A percentile compares a stretch with the other conserved stretches of the same genome.
Conservation (phyloP, 2,113 vertebrate genomes). For the Stigmatopora nigra region DNA sequence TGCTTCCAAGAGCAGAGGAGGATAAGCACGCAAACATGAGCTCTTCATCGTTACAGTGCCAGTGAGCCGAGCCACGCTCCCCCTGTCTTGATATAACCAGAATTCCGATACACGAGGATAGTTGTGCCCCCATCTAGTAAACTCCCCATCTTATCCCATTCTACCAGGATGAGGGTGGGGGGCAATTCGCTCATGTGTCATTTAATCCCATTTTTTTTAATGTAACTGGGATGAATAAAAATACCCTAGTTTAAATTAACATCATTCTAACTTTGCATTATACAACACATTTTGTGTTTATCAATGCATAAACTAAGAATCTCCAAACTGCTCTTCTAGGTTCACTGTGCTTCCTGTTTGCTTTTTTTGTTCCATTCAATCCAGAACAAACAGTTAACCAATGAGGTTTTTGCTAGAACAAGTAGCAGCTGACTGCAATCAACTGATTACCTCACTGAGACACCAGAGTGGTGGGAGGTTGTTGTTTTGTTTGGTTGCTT, state of each 20-base stretch:
- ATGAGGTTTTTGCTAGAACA: too few species aligned
- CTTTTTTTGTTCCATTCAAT: too few species aligned
- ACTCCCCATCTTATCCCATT: constrained; percentile 42
- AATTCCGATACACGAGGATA: constrained; percentile 56
- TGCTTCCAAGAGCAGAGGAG: constrained; percentile 29
- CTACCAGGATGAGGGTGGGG: constrained; percentile 40
- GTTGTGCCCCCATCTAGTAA: constrained; percentile 52
- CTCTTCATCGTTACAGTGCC: constrained; percentile 41
- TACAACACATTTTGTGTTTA: background rate
- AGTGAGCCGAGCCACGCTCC: constrained; percentile 57
- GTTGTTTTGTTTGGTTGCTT: too few species aligned
- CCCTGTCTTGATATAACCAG: constrained; percentile 68
- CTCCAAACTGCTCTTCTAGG: too few species aligned
- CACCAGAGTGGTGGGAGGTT: too few species aligned
- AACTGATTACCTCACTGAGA: too few species aligned
- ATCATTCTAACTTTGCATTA: constrained; percentile 41
- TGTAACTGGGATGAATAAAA: constrained; percentile 44
- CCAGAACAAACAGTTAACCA: too few species aligned
- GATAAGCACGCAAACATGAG: constrained; percentile 17
- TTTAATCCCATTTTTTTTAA: constrained; percentile 52
- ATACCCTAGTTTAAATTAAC: constrained; percentile 39
- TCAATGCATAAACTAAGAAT: too few species aligned
- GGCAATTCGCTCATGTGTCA: constrained; percentile 38
- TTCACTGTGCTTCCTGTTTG: too few species aligned
- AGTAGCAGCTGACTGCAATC: too few species aligned